A percentile compares a stretch with the other conserved stretches of the same genome.
phyloP scores from a whole-genome alignment of 2,797 vertebrate species.

The Trichosurus vulpecula region DNA sequence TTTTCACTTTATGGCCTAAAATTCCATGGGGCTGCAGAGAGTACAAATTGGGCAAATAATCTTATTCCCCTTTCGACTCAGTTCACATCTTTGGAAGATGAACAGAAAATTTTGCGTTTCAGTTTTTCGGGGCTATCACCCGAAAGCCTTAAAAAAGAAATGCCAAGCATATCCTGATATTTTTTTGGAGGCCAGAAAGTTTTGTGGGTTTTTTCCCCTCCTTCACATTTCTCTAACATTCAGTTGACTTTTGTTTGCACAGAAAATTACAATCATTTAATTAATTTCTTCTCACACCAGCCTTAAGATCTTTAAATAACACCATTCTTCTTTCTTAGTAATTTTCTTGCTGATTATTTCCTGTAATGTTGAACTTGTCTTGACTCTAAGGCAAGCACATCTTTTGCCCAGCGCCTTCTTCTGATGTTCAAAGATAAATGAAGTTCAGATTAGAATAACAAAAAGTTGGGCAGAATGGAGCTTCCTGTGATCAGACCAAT shows the following conservation, averaged over 20 bases:
- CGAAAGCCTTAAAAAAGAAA: slow-evolving; percentile 8
- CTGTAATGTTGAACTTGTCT: slow-evolving; percentile 32
- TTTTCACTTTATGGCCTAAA: not conserved
- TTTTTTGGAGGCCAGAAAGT: slow-evolving; percentile 48
- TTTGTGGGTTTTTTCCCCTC: not conserved
- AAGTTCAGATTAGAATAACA: slow-evolving; percentile 53
- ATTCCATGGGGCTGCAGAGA: rapidly evolving
- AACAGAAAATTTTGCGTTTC: not conserved
- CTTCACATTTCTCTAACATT: slow-evolving; percentile 19
- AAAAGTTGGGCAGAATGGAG: not conserved
- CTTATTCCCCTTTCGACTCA: not conserved
- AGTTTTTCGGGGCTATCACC: not conserved
- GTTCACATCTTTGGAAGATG: not conserved
- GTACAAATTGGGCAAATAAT: rapidly evolving
- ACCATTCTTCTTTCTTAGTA: not conserved
- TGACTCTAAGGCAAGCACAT: not conserved
- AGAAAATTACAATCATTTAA: slow-evolving; percentile 73
- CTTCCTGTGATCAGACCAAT: not conserved
- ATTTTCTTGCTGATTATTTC: slow-evolving; percentile 58
- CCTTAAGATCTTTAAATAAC: slow-evolving; percentile 53
- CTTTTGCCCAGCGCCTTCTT: not conserved
- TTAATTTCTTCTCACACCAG: slow-evolving; percentile 69
- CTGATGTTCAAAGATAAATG: slow-evolving; percentile 32
- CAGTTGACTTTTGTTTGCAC: slow-evolving; percentile 52
- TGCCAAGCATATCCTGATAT: rapidly evolving